phyloP scores from a whole-genome alignment of 2,113 vertebrate genomes.

The Pterocles gutturalis region DNA sequence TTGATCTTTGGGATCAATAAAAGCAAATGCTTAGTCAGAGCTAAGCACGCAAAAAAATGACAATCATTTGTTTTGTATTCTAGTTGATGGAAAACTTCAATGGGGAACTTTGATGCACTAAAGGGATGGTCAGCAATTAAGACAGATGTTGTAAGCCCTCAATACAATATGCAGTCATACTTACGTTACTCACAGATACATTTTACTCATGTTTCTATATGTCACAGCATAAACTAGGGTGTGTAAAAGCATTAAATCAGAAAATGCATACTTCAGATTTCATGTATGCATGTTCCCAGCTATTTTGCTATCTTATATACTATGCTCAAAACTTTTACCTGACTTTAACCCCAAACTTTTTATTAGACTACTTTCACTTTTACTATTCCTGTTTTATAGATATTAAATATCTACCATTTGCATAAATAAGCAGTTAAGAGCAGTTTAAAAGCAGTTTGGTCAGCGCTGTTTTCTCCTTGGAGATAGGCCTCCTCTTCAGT shows the following conservation, averaged over 20 bases:
- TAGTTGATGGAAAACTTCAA: not conserved
- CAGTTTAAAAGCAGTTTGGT: not conserved
- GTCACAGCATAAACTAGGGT: not conserved
- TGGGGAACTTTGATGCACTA: not conserved
- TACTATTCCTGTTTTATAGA: not conserved
- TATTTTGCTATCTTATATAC: not conserved
- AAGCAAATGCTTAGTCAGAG: slow-evolving; percentile 51
- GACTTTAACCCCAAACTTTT: not conserved
- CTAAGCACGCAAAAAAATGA: not conserved
- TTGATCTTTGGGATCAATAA: slow-evolving; percentile 37
- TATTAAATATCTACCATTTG: not conserved
- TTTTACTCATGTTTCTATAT: not conserved
- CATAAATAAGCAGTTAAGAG: not conserved
- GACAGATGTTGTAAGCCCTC: not conserved
- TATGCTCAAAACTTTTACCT: not conserved
- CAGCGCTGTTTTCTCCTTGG: not conserved
- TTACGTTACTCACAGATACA: not conserved
- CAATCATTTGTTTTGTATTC: not conserved
- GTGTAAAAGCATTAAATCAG: not conserved
- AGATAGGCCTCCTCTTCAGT: not conserved
- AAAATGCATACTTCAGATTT: not conserved
- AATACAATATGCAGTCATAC: not conserved
- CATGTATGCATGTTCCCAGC: not conserved
- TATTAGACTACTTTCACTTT: not conserved
- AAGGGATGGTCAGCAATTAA: not conserved